Base-by-base conservation (phyloP, 2,797 vertebrate species). In the Orientallactaga sibirica region DNA sequence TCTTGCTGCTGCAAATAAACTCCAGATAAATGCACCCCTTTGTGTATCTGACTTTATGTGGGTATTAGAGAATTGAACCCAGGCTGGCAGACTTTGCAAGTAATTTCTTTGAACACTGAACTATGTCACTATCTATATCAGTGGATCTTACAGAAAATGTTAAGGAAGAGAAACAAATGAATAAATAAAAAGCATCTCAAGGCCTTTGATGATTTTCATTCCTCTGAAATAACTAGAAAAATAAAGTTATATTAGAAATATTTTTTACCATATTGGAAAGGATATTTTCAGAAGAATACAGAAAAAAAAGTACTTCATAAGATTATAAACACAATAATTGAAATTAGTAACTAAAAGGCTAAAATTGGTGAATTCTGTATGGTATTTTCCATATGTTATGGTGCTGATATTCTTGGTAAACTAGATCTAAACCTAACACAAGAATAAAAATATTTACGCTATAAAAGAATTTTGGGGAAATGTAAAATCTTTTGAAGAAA, bases 371-470 rank as follows among this genome's bases (percentile, higher is more conserved):
- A 88, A 64, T 77, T 76, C 77, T 70, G 78, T 67, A 91, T 24
- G 77, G 7, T 25, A 70, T 2, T 55, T 85, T 0, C 80, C 70
- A 9, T 91, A 14, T 84, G 33, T 3, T 70, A 71, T 61, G 4
- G n/a, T 82, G 29, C 15, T 67, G 77, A 62, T 67, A 70, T 68
- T 67, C 14, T 74, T 20, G 91, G 33, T 64, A 88, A 95, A 75
- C 25, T 41, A 92, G 58, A 61, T 93, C 7, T 22, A 93, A 90
- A 83, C 27, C 58, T 95, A 89, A 89, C 73, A 22, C 33, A 79
- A 83, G 80, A 67, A 94, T 52, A 43, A 90, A 94, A 91, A 41
- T 58, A 12, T 58, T 14, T 58, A 58, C 76, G 18, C 8, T 61
- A 43, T 27, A 29, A 48, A 12, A 87, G 61, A 61, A 88, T 9